These are phyloP conservation scores for Zaprionus vittiger DNA, from an alignment of 1,140 invertebrate genomes.

Conservation along the genomic window DNA sequence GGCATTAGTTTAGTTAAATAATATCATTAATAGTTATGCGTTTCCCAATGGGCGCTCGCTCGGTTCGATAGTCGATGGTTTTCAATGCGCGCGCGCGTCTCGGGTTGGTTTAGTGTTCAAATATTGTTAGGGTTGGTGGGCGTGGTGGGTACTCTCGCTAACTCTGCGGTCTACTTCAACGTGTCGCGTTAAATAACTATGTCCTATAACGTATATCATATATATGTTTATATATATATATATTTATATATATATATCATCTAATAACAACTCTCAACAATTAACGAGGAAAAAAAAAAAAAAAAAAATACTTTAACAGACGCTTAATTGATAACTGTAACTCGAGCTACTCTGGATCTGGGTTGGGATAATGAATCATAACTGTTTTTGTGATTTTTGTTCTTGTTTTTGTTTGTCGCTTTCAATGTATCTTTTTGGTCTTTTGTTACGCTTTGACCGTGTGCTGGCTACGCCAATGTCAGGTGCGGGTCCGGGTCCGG, in stretches of 20 bases:
- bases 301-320: constrained; percentile 28
- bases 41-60: background rate
- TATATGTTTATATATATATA: background rate
- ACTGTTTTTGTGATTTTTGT: background rate
- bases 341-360: constrained; percentile 14
- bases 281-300: constrained; percentile 41
- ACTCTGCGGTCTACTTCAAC: constrained; percentile 8
- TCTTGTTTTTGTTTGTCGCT: constrained; percentile 12
- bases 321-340: constrained; percentile 27
- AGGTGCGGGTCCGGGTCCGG: constrained; percentile 26
- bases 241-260: constrained; percentile 8
- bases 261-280: constrained; percentile 50
- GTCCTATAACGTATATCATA: background rate
- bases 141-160: constrained; percentile 16
- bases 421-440: constrained; percentile 9
- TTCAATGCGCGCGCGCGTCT: constrained; percentile 5
- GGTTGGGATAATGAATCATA: constrained; percentile 2
- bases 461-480: constrained; percentile 41
- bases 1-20: constrained; percentile 69
- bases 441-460: constrained; percentile 1
- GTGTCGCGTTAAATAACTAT: constrained; percentile 14
- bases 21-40: constrained; percentile 71
- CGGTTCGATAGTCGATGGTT: background rate
- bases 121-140: constrained; percentile 26
- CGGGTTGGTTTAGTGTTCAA: constrained; percentile 1